These are phyloP conservation scores for Apodemus sylvaticus DNA, from an alignment of 2,113 vertebrate genomes.

Conservation along the genomic window DNA sequence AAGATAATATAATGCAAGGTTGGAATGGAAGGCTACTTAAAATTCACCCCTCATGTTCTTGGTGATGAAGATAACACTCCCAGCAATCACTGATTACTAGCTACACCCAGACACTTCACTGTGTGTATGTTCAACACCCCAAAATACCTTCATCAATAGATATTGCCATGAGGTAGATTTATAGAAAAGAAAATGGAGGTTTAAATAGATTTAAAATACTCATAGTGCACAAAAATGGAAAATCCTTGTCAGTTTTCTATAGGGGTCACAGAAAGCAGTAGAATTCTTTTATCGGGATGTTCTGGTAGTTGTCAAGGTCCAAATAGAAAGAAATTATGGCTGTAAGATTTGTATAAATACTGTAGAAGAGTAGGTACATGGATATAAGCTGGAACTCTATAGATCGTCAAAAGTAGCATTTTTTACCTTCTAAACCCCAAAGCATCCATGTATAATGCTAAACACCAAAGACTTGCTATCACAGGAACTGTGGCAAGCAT, in stretches of 20 bases:
- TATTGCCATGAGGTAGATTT: not conserved
- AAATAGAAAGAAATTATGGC: not conserved
- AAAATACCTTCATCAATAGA: not conserved
- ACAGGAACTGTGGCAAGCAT: not conserved
- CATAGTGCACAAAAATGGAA: not conserved
- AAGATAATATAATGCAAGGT: not conserved
- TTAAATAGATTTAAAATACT: not conserved
- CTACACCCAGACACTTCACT: not conserved
- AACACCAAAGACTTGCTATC: not conserved
- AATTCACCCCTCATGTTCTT: not conserved
- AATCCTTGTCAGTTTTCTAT: not conserved
- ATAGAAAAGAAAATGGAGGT: not conserved
- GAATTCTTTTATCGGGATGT: not conserved
- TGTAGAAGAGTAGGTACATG: not conserved
- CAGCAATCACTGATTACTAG: not conserved
- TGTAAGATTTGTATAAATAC: not conserved
- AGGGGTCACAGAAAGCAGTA: not conserved
- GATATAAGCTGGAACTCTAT: not conserved
- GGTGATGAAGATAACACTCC: not conserved
- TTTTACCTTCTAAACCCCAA: not conserved
- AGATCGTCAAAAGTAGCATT: not conserved
- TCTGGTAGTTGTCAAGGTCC: not conserved
- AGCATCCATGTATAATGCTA: not conserved
- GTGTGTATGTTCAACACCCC: not conserved
- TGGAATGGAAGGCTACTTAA: constrained; percentile 5